Conservation (phyloP, 2,113 vertebrate species). For the Sorex fumeus region DNA sequence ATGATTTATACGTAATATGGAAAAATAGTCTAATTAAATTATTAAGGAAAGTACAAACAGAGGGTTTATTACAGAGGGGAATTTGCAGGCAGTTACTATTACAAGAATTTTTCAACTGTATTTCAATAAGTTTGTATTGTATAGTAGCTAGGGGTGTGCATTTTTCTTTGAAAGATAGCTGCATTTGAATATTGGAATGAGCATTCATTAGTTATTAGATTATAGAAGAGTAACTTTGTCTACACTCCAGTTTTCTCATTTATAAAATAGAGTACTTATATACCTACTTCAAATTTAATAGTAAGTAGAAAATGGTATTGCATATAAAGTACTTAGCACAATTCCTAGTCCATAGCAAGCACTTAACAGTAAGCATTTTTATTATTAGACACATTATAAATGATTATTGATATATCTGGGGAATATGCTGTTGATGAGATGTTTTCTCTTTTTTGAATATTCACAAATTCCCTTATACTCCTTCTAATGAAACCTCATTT, state of each 20-base stretch:
- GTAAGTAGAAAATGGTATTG: background rate
- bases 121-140: background rate
- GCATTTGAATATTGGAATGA: background rate
- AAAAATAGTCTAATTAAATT: background rate
- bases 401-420: background rate
- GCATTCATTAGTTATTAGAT: background rate
- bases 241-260: background rate
- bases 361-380: background rate
- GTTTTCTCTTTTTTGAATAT: conserved; percentile 21
- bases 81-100: background rate
- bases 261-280: background rate
- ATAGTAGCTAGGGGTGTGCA: background rate
- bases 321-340: background rate
- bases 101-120: background rate
- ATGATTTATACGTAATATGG: background rate
- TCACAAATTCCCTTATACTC: background rate
- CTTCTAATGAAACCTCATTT: background rate
- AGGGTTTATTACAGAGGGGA: background rate
- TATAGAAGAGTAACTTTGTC: background rate
- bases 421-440: background rate
- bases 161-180: background rate
- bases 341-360: background rate
- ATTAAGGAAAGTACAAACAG: background rate
- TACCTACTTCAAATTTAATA: background rate
- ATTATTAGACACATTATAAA: background rate